Evolutionary conservation across 2,888 invertebrate genomes (phyloP).

Genomic region (Microctonus aethiopoides): DNA sequence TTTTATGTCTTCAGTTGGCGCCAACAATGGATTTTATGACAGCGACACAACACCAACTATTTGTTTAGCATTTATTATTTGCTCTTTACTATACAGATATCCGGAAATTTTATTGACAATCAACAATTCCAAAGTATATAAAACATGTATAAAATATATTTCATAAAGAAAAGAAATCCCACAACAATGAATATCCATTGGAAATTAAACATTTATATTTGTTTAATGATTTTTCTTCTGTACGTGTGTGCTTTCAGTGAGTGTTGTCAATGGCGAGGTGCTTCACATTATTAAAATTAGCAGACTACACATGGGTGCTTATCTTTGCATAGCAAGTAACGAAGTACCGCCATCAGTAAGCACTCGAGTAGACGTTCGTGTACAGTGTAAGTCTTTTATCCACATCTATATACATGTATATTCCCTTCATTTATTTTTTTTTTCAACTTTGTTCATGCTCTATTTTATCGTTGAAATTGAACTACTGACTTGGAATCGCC

Average conservation of each 20-base stretch:
- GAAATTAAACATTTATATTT: neutral
- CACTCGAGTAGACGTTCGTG: slow-evolving; percentile 61
- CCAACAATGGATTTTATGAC: neutral
- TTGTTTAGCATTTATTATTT: neutral
- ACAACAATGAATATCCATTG: neutral
- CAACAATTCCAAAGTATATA: neutral
- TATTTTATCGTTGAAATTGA: neutral
- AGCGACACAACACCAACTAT: neutral
- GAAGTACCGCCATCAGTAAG: slow-evolving; percentile 92
- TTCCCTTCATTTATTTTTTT: neutral
- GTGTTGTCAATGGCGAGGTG: slow-evolving; percentile 88
- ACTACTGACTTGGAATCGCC: slow-evolving; percentile 5
- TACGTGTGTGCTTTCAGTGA: slow-evolving; percentile 73
- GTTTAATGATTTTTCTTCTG: neutral
- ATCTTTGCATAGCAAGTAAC: slow-evolving; percentile 92
- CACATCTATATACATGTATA: neutral
- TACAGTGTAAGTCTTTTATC: slow-evolving; percentile 59
- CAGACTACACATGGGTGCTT: slow-evolving; percentile 91
- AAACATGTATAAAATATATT: neutral
- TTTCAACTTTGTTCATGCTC: neutral
- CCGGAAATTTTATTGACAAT: neutral
- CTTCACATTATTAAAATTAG: slow-evolving; percentile 89
- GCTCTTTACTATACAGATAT: neutral
- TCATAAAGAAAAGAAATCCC: neutral
- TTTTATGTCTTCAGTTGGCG: neutral